Evolutionary conservation across 2,888 invertebrate species (phyloP), one percentile per base, ranked within the genome.

Genomic region (Tribolium freemani): DNA sequence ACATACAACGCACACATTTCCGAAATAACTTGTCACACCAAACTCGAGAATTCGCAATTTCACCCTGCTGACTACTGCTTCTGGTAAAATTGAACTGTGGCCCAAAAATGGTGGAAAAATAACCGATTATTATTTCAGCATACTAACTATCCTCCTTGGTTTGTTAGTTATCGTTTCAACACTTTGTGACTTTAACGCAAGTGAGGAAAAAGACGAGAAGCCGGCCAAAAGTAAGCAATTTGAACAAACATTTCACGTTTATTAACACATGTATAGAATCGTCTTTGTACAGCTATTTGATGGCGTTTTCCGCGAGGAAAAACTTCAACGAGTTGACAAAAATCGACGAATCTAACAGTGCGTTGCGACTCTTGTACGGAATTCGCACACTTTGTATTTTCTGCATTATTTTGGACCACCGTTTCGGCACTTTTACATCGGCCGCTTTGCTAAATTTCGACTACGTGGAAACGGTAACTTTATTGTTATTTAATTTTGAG

Each of bases 401-500:
- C 71, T 85, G 90, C 21, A 88, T 91, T 26, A 89, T 90, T 5
- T 79, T 89, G 77, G 89, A 88, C 50, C 91, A 91, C 81, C 87
- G 90, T 63, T 86, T 89, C 44, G 90, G 89, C 1, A 88, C 89
- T 2, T 85, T 84, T 50, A 88, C 89, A 51, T 84, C 88, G 0
- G 90, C 90, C 0, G 89, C 91, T 0, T 84, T 90, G 50, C 87
- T 89, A 72, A 90, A 91, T 79, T 90, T 89, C 51, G 83, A 88
- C 70, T 87, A 86, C 71, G 86, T 88, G 0, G 91, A 91, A 81
- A 78, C 86, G 85, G 91, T 90, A 85, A 81, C 80, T 76, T 67
- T 10, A 45, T 71, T 9, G n/a, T 13, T 51, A 30, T 26, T 6
- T 51, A 5, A 13, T 13, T 48, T 64, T 10, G 9, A n/a, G 6